phyloP scores from a whole-genome alignment of 2,797 vertebrate species.

The Cygnus olor region DNA sequence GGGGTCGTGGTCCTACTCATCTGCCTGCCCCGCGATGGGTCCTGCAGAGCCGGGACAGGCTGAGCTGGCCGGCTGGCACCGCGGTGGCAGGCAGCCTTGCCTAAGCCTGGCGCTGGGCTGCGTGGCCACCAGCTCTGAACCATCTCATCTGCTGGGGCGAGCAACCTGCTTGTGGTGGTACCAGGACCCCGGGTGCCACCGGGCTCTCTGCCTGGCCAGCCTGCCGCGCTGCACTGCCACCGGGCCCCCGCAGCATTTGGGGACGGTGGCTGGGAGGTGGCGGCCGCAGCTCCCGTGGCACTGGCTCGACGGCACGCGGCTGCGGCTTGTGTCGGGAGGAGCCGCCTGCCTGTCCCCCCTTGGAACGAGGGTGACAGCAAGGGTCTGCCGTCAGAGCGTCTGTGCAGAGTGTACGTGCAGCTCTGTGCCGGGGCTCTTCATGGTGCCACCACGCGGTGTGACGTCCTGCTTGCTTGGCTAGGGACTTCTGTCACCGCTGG shows the following conservation, averaged over 20 bases:
- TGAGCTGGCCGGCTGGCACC: not conserved
- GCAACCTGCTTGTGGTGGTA: not conserved
- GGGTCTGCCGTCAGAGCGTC: not conserved
- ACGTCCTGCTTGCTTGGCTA: not conserved
- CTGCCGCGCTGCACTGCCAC: not conserved
- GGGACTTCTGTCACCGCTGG: not conserved
- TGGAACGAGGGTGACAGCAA: not conserved
- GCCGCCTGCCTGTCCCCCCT: not conserved
- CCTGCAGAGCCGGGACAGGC: not conserved
- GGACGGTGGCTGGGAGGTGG: not conserved
- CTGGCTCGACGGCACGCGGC: accelerated
- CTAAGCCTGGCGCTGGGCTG: not conserved
- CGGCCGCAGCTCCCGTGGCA: not conserved
- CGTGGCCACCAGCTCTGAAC: not conserved
- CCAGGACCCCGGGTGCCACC: not conserved
- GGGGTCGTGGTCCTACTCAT: not conserved
- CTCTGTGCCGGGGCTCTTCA: not conserved
- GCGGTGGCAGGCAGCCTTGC: not conserved
- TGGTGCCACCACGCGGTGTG: too few relatives aligned
- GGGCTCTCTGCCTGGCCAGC: not conserved
- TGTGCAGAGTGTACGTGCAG: not conserved
- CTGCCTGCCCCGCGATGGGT: not conserved
- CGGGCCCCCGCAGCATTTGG: accelerated
- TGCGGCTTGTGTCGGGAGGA: accelerated
- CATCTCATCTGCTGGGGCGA: not conserved